phyloP scores from a whole-genome alignment of 2,888 invertebrate species.

The Drosophila yooni region DNA sequence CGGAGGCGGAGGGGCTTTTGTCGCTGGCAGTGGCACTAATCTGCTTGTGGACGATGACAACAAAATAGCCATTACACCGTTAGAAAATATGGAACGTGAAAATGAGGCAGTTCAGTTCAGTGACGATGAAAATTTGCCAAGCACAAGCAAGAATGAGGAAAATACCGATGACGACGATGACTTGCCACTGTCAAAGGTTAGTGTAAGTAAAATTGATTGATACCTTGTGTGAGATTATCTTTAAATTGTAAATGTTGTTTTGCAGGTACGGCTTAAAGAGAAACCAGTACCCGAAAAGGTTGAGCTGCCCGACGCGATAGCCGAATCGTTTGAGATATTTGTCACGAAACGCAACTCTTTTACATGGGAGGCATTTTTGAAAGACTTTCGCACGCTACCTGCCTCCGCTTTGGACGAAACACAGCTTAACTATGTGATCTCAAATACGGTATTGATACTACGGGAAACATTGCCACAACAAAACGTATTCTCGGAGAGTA shows the following conservation, averaged over 20 bases:
- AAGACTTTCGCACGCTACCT: slow-evolving; percentile 83
- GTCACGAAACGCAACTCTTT: slow-evolving; percentile 81
- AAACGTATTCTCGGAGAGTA: slow-evolving; percentile 86
- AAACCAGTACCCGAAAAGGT: slow-evolving; percentile 84
- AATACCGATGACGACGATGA: slow-evolving; percentile 87
- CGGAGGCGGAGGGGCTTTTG: slow-evolving; percentile 29
- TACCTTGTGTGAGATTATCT: neutral
- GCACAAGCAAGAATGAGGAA: slow-evolving; percentile 82
- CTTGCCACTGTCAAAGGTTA: slow-evolving; percentile 91
- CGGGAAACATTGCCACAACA: slow-evolving; percentile 84
- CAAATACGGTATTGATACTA: slow-evolving; percentile 82
- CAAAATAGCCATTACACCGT: slow-evolving; percentile 55
- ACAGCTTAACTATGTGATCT: slow-evolving; percentile 84
- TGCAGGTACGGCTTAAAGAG: slow-evolving; percentile 84
- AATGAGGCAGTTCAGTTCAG: slow-evolving; percentile 77
- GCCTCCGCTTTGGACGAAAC: slow-evolving; percentile 83
- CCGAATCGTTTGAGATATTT: slow-evolving; percentile 84
- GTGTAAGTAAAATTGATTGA: neutral
- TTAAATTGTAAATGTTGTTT: neutral
- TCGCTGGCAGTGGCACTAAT: slow-evolving; percentile 34
- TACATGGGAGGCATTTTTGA: slow-evolving; percentile 84
- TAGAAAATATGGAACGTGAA: slow-evolving; percentile 83
- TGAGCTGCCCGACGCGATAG: slow-evolving; percentile 83
- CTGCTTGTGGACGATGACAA: slow-evolving; percentile 72
- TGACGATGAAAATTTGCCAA: slow-evolving; percentile 87